These are phyloP conservation scores for Tenthredo distinguenda DNA, from an alignment of 2,888 invertebrate genomes.

Conservation along the genomic window DNA sequence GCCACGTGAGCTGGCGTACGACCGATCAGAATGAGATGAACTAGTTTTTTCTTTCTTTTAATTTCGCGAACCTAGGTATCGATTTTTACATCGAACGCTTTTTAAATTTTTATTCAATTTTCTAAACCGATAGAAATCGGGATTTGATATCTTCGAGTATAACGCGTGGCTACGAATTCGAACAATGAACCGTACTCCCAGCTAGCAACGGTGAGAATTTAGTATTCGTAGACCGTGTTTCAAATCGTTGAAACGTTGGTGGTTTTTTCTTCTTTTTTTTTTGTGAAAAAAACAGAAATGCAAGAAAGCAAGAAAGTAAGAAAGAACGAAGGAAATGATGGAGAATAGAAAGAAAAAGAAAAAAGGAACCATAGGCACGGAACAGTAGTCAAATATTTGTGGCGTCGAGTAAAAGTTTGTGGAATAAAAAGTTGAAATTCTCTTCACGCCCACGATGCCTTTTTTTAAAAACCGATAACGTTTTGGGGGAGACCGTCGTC, in stretches of 20 bases:
- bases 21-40: background rate
- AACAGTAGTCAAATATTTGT: constrained; percentile 30
- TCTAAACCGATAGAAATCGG: background rate
- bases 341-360: background rate
- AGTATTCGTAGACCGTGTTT: background rate
- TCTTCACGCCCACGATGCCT: constrained; percentile 29
- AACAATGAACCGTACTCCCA: background rate
- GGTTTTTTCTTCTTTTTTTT: constrained; percentile 46
- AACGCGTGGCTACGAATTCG: background rate
- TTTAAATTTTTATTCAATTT: constrained; percentile 30
- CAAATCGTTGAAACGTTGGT: background rate
- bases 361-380: constrained; percentile 2
- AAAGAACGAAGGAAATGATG: background rate
- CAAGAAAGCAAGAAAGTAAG: constrained; percentile 9
- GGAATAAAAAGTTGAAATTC: constrained; percentile 16
- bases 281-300: background rate
- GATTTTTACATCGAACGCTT: background rate
- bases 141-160: background rate
- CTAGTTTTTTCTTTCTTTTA: background rate
- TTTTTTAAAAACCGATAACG: constrained; percentile 29
- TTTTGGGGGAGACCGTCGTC: constrained; percentile 23
- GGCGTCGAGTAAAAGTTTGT: constrained; percentile 26
- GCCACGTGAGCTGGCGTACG: background rate
- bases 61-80: background rate
- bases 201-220: background rate